phyloP scores from a whole-genome alignment of 2,113 vertebrate genomes.

The Rhabdornis inornatus region DNA sequence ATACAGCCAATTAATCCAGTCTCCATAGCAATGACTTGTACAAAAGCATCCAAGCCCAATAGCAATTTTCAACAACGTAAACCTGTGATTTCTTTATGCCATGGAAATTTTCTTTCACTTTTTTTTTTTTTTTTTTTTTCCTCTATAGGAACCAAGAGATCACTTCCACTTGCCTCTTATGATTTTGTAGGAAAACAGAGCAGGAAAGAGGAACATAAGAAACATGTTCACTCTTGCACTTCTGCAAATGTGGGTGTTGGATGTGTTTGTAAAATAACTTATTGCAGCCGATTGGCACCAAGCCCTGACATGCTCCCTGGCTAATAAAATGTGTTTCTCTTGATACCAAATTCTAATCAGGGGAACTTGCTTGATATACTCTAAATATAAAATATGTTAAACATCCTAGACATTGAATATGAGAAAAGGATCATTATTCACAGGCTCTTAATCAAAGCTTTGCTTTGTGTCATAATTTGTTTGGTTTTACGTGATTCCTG shows the following conservation, averaged over 20 bases:
- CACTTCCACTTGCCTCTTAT: not conserved
- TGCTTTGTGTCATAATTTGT: slow-evolving; percentile 51
- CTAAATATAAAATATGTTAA: slow-evolving; percentile 31
- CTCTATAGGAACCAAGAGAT: not conserved
- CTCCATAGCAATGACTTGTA: not conserved
- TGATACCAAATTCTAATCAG: not conserved
- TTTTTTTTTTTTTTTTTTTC: not conserved
- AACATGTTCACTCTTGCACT: slow-evolving; percentile 57
- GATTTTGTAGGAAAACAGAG: not conserved
- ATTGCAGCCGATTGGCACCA: slow-evolving; percentile 29
- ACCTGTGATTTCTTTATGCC: not conserved
- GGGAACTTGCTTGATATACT: not conserved
- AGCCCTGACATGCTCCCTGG: slow-evolving; percentile 52
- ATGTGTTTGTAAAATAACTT: slow-evolving; percentile 2
- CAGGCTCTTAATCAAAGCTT: slow-evolving; percentile 57
- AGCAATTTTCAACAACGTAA: not conserved
- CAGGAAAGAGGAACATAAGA: slow-evolving; percentile 17
- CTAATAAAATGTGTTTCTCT: slow-evolving; percentile 25
- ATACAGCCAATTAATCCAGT: not conserved
- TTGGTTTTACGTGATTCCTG: slow-evolving; percentile 51
- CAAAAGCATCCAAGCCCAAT: not conserved
- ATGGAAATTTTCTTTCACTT: not conserved
- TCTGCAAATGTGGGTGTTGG: not conserved
- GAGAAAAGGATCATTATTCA: slow-evolving; percentile 48
- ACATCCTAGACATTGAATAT: slow-evolving; percentile 20